Base-by-base conservation (phyloP, 2,113 vertebrate species). In the Nyctibius bracteatus region DNA sequence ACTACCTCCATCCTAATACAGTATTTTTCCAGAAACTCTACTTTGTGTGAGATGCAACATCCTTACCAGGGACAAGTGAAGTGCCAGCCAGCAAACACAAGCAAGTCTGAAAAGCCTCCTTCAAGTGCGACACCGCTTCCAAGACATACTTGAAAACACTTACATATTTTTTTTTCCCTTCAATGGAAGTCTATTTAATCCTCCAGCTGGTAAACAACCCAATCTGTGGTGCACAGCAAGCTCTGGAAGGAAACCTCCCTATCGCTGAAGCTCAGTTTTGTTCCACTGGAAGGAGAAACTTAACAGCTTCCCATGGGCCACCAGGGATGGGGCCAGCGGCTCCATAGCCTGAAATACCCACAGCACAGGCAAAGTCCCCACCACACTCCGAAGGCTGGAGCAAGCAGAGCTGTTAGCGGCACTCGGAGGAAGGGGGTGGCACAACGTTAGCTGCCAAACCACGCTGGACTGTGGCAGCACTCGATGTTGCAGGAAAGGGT, bases 131-230 rank as follows among this genome's bases (percentile, higher is more conserved):
- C 65, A 14, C n/a, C 1, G 21, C 71, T 94, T 93, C 93, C 86
- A 94, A 94, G 70, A 51, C 70, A 46, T 67, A 81, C 82, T 96
- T 91, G 65, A 92, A 93, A 73, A 78, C 47, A 43, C 37, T 28
- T 74, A 20, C 14, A 18, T 70, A 5, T 28, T 33, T 94, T 65
- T 58, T 65, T 33, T 4, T 2, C 20, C 63, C 61, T 94, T 93
- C 92, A 70, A 25, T 80, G 47, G n/a, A 92, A 91, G 71, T 73
- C 75, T 90, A 18, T 84, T 96, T 94, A 90, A 94, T 91, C 84
- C 67, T 89, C 74, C 77, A 82, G 66, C 66, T 88, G 81, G 93
- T 94, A 94, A 96, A 96, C 89, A 96, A 65, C 66, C 58, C 77
- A 88, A 54, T 71, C 94, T 67, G 47, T 28, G 24, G 39, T 39